These are phyloP conservation scores for Acanthococcus lagerstroemiae DNA, from an alignment of 2,888 invertebrate genomes.

Conservation along the genomic window DNA sequence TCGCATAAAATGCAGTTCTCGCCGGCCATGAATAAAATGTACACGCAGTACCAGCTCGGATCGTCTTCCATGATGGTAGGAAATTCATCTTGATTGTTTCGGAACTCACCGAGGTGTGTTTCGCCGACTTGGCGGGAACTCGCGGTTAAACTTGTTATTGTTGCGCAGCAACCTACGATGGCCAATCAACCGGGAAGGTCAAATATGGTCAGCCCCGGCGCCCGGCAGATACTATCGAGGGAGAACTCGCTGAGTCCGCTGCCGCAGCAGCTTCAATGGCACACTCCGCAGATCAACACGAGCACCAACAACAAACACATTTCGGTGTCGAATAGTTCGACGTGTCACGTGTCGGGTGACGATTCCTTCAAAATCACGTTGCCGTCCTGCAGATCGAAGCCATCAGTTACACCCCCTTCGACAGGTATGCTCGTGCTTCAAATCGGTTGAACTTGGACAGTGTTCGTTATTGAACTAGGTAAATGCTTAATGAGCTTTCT, in stretches of 20 bases:
- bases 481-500: not conserved
- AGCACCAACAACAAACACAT: slow-evolving; percentile 39
- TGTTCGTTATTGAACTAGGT: too few species aligned
- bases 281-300: slow-evolving; percentile 39
- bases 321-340: not conserved
- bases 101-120: too few species aligned
- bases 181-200: not conserved
- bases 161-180: slow-evolving; percentile 36
- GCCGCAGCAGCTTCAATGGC: slow-evolving; percentile 40
- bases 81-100: too few species aligned
- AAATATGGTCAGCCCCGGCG: slow-evolving; percentile 22
- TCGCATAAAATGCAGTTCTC: slow-evolving; percentile 4
- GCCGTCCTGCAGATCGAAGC: slow-evolving; percentile 42
- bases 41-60: too few species aligned
- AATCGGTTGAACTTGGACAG: too few species aligned
- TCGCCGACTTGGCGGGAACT: too few species aligned
- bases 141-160: not conserved
- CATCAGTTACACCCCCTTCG: slow-evolving; percentile 37
- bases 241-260: slow-evolving; percentile 32
- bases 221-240: slow-evolving; percentile 6
- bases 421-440: too few species aligned
- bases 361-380: slow-evolving; percentile 61
- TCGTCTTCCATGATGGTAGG: too few species aligned
- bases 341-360: slow-evolving; percentile 39
- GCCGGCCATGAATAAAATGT: slow-evolving; percentile 11